Conservation (phyloP, 2,888 invertebrate genomes). For the Sphaerophoria rueppellii region DNA sequence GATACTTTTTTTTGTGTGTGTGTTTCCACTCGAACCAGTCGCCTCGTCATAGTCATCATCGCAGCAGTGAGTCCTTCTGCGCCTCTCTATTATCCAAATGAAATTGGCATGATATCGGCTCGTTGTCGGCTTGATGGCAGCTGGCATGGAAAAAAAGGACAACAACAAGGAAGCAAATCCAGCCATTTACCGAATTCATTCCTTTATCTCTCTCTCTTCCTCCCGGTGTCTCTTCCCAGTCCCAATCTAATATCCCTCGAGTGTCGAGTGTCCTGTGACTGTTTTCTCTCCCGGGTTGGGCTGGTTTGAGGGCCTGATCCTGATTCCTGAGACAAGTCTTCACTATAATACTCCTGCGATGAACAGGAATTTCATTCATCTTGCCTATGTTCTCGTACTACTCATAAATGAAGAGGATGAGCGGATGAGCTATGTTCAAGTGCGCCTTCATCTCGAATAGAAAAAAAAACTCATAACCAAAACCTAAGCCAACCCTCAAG, state of each 20-base stretch:
- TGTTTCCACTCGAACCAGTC: constrained; percentile 36
- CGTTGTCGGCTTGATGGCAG: constrained; percentile 71
- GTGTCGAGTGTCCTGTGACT: constrained; percentile 23
- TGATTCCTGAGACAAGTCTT: constrained; percentile 50
- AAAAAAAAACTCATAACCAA: constrained; percentile 7
- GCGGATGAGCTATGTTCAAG: constrained; percentile 68
- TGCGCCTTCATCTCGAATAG: constrained; percentile 65
- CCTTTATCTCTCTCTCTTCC: neutral
- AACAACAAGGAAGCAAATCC: constrained; percentile 68
- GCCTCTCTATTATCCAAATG: constrained; percentile 68
- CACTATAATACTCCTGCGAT: constrained; percentile 65
- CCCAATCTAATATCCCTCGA: constrained; percentile 1
- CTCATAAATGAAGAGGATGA: constrained; percentile 4
- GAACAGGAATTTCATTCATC: constrained; percentile 73
- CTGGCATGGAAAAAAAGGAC: constrained; percentile 56
- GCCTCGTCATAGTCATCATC: constrained; percentile 8
- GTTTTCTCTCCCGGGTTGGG: too few species aligned
- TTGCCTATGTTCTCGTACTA: constrained; percentile 28
- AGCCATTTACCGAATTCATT: constrained; percentile 67
- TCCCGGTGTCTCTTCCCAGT: neutral
- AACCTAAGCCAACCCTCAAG: constrained; percentile 31
- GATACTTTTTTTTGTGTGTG: constrained; percentile 17
- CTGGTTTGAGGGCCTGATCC: too few species aligned
- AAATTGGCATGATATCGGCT: constrained; percentile 74
- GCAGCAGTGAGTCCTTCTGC: constrained; percentile 39